phyloP scores from a whole-genome alignment of 2,888 invertebrate species.

The Eupeodes latifasciatus region DNA sequence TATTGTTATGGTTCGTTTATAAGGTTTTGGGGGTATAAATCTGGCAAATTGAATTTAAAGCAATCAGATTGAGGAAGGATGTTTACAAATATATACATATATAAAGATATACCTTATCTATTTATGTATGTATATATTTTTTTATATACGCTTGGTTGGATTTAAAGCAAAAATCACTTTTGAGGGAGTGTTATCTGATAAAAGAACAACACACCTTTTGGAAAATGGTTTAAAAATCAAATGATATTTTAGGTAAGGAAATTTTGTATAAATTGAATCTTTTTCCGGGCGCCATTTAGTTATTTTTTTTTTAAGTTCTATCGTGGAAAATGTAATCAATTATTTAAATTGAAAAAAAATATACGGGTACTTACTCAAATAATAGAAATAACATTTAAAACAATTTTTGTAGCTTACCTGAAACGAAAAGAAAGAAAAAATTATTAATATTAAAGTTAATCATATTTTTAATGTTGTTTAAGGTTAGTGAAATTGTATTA shows the following conservation, averaged over 20 bases:
- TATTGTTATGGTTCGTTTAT: conserved; percentile 41
- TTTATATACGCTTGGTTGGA: background rate
- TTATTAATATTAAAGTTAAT: background rate
- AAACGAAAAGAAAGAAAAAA: background rate
- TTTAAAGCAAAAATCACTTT: background rate
- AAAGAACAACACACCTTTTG: background rate
- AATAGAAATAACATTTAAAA: too few relatives aligned
- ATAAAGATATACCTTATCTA: too few relatives aligned
- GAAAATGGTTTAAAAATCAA: conserved; percentile 1
- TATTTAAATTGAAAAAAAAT: background rate
- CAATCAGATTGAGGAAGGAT: conserved; percentile 13
- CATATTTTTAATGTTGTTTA: too few relatives aligned
- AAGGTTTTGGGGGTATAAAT: background rate
- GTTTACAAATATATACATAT: background rate
- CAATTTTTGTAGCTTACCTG: background rate
- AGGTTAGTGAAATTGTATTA: too few relatives aligned
- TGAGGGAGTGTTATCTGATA: background rate
- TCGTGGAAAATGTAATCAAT: background rate
- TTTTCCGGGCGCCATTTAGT: background rate
- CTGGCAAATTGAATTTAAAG: conserved; percentile 40
- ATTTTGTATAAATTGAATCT: background rate
- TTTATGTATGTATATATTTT: background rate
- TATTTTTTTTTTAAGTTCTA: background rate
- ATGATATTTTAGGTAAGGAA: background rate
- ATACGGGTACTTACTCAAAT: too few relatives aligned